Conservation (phyloP, 2,888 invertebrate genomes). For the Xanthorhoe designata region DNA sequence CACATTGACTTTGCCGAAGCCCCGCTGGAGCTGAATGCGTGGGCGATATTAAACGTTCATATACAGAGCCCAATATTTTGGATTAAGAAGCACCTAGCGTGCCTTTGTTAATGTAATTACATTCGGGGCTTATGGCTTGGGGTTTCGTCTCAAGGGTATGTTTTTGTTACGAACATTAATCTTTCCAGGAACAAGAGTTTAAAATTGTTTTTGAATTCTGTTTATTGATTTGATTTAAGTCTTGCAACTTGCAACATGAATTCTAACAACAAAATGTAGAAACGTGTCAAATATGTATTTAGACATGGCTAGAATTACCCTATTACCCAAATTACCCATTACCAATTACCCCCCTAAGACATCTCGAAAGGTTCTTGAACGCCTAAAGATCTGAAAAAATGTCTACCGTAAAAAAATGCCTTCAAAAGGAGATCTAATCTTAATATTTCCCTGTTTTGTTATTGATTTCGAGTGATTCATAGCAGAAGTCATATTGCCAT, state of each 20-base stretch:
- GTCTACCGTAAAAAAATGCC: too few relatives aligned
- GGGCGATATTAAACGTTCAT: background rate
- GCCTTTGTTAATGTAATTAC: constrained; percentile 22
- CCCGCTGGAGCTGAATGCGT: constrained; percentile 14
- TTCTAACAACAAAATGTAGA: background rate
- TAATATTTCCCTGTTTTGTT: background rate
- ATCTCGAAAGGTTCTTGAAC: background rate
- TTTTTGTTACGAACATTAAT: background rate
- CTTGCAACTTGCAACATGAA: background rate
- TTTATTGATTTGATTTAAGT: background rate
- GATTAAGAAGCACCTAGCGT: constrained; percentile 15
- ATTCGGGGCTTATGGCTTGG: constrained; percentile 9
- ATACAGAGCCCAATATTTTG: constrained; percentile 14
- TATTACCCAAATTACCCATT: too few relatives aligned
- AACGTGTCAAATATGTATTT: too few relatives aligned
- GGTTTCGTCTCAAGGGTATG: constrained; percentile 8
- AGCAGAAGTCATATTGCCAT: too few relatives aligned
- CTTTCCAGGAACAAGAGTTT: background rate
- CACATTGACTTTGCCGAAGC: constrained; percentile 34
- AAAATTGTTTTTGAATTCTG: background rate
- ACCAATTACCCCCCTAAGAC: too few relatives aligned
- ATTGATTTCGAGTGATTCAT: too few relatives aligned
- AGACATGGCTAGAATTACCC: background rate
- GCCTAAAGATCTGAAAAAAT: background rate
- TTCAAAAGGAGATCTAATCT: background rate